Conservation (phyloP, 2,113 vertebrate genomes). For the Rutilus rutilus region DNA sequence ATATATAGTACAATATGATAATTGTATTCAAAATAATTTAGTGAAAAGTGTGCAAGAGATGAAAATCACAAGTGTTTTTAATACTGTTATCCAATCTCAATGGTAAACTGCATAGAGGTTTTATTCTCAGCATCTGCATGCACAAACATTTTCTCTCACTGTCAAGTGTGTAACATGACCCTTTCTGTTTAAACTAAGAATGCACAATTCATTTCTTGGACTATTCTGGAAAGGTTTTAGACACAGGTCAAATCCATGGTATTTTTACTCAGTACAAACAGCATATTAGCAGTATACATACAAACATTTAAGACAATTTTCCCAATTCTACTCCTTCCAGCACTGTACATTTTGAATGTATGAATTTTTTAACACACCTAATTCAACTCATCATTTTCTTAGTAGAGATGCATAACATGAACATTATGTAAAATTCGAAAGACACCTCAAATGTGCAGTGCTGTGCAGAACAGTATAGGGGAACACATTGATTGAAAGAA, state of each 20-base stretch:
- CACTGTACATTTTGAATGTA: background rate
- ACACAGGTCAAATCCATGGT: background rate
- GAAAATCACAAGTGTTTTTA: slow-evolving; percentile 14
- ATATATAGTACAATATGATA: too few species aligned
- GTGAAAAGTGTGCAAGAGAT: slow-evolving; percentile 4
- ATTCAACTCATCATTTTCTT: background rate
- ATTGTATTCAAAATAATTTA: background rate
- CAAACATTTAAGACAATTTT: background rate
- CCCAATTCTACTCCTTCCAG: background rate
- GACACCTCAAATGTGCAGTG: background rate
- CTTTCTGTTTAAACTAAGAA: slow-evolving; percentile 4
- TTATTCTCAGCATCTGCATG: slow-evolving; percentile 11
- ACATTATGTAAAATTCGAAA: background rate
- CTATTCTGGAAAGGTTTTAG: background rate
- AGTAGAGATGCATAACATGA: background rate
- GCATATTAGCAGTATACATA: background rate
- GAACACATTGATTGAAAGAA: background rate
- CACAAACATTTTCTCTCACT: background rate
- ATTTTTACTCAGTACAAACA: background rate
- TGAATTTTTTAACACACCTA: background rate
- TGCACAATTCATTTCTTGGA: background rate
- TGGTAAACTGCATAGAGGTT: slow-evolving; percentile 13
- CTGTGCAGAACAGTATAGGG: background rate
- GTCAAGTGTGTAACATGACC: background rate
- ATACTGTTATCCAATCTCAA: background rate